Percentiles rank a stretch among this genome's conserved stretches.
Conservation (phyloP, 2,888 invertebrate genomes). For the Subacronicta megacephala region DNA sequence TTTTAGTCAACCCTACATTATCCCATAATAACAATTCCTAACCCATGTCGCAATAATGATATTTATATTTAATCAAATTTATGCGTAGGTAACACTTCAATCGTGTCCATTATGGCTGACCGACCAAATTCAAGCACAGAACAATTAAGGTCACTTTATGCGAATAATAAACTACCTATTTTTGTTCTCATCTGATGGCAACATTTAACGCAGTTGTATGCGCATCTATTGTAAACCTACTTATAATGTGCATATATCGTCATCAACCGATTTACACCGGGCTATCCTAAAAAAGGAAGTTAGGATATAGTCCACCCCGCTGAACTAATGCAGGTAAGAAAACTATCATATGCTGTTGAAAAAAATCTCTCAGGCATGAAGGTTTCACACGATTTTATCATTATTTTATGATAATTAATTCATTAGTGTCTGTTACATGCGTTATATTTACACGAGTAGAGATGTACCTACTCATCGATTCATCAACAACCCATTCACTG, state of each 20-base stretch:
- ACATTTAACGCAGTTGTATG: conserved; percentile 31
- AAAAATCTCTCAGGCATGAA: too few relatives aligned
- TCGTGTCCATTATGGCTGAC: conserved; percentile 60
- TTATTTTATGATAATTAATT: too few relatives aligned
- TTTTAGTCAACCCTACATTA: neutral
- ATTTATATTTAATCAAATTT: conserved; percentile 43
- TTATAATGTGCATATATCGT: neutral
- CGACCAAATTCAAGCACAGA: conserved; percentile 69
- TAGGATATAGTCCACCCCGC: too few relatives aligned
- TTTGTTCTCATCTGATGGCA: conserved; percentile 45
- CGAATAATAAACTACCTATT: conserved; percentile 65
- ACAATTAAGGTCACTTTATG: conserved; percentile 83
- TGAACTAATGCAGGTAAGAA: too few relatives aligned
- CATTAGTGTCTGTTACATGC: too few relatives aligned
- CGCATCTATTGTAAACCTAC: conserved; percentile 15
- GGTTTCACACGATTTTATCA: too few relatives aligned
- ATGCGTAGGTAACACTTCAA: conserved; percentile 45
- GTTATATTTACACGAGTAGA: too few relatives aligned
- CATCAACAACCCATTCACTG: too few relatives aligned
- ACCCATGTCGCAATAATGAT: conserved; percentile 10
- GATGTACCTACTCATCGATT: too few relatives aligned
- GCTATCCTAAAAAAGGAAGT: too few relatives aligned
- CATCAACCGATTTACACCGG: too few relatives aligned
- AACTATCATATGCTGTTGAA: too few relatives aligned
- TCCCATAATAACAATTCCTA: neutral